Percentiles rank a stretch among this genome's conserved stretches.
These are phyloP conservation scores for Mobula birostris DNA, from an alignment of 2,113 vertebrate genomes.

Conservation along the genomic window DNA sequence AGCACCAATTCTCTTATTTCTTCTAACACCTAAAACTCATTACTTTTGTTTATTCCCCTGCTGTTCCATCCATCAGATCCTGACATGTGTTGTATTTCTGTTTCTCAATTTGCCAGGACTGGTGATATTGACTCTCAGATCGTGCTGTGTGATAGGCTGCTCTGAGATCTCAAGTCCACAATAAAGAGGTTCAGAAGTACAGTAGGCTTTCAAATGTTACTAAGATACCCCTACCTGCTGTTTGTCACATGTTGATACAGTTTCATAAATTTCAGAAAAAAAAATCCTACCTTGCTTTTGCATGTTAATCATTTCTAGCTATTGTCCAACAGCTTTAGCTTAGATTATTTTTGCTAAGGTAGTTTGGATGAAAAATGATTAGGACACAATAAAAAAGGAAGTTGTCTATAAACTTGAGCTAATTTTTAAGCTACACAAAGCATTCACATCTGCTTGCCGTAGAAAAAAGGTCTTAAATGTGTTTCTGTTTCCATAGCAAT, in stretches of 20 bases:
- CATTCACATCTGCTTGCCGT: conserved; percentile 65
- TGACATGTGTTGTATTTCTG: background rate
- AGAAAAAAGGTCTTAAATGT: conserved; percentile 66
- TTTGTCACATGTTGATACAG: background rate
- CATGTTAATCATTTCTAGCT: conserved; percentile 1
- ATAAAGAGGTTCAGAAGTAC: background rate
- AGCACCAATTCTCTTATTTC: background rate
- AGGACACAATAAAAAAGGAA: conserved; percentile 44
- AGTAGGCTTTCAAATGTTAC: background rate
- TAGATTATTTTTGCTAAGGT: background rate
- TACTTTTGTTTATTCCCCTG: background rate
- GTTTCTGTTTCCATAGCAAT: conserved; percentile 64
- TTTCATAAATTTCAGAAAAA: background rate
- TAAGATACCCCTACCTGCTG: background rate
- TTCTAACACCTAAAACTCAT: background rate
- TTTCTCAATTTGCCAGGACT: background rate
- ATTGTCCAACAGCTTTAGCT: background rate
- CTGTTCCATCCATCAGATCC: background rate
- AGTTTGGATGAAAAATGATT: conserved; percentile 39
- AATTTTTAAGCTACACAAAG: conserved; percentile 58
- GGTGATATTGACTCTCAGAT: background rate
- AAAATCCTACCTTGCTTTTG: background rate
- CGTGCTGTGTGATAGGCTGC: background rate
- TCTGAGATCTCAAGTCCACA: background rate
- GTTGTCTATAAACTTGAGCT: conserved; percentile 43